Conservation (phyloP, 2,888 invertebrate genomes). For the Andrena haemorrhoa region DNA sequence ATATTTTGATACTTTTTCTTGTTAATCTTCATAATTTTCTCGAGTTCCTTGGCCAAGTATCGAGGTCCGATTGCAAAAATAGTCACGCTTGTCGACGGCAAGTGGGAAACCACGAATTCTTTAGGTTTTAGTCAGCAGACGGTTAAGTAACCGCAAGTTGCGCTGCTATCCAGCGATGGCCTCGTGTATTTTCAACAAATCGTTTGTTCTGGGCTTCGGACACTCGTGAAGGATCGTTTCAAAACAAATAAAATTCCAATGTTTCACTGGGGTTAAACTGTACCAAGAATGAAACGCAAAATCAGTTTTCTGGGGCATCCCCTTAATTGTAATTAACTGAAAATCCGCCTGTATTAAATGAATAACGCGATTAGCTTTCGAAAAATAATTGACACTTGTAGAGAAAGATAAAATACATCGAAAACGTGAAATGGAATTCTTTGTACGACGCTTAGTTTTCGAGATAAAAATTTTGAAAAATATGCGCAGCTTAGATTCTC, state of each 20-base stretch:
- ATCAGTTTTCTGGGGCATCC: background rate
- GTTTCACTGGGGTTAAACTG: too few species aligned
- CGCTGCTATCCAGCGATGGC: constrained; percentile 26
- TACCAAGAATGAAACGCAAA: background rate
- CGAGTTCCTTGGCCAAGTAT: background rate
- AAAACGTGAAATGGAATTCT: background rate
- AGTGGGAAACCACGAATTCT: constrained; percentile 65
- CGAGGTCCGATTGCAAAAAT: constrained; percentile 71
- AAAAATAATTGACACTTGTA: background rate
- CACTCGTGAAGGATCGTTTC: background rate
- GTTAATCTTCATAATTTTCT: constrained; percentile 9
- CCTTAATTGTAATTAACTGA: background rate
- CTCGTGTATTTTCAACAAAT: constrained; percentile 21
- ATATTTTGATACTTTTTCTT: background rate
- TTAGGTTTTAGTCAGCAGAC: constrained; percentile 63
- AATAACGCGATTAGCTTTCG: background rate
- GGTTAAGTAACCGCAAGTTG: constrained; percentile 44
- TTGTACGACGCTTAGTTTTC: background rate
- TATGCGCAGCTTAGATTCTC: background rate
- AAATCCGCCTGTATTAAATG: background rate
- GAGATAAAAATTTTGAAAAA: background rate
- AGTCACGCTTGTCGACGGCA: constrained; percentile 65
- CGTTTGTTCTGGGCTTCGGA: constrained; percentile 14
- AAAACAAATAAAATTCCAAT: too few species aligned
- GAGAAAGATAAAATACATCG: background rate